Conservation (phyloP, 1,140 invertebrate species). For the Solenopsis fugax region DNA sequence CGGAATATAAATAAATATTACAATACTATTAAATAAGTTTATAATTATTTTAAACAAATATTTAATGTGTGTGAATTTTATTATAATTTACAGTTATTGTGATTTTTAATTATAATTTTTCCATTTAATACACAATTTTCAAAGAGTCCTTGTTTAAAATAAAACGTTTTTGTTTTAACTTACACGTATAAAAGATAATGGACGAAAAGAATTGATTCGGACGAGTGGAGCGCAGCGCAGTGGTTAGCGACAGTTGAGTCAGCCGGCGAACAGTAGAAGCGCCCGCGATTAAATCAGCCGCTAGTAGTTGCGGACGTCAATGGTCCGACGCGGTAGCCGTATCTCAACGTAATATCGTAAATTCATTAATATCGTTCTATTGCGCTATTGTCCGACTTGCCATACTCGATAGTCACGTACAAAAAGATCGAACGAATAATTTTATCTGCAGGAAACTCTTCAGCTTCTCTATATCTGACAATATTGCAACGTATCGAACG, state of each 20-base stretch:
- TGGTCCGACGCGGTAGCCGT: not conserved
- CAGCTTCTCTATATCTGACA: not conserved
- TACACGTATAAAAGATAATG: not conserved
- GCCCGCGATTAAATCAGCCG: conserved; percentile 32
- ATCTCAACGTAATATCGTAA: conserved; percentile 29
- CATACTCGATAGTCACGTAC: not conserved
- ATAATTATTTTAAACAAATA: not conserved
- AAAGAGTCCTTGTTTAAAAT: not conserved
- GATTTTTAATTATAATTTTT: not conserved
- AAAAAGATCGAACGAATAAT: not conserved
- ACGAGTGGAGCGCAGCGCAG: too few species aligned
- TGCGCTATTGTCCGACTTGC: not conserved
- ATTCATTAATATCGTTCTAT: conserved; percentile 26
- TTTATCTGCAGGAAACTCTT: not conserved
- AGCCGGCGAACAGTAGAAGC: conserved; percentile 2
- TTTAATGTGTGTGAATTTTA: not conserved
- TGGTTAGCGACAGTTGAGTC: not conserved
- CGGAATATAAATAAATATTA: not conserved
- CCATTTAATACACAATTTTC: not conserved
- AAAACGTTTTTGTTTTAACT: not conserved
- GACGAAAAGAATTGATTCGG: not conserved
- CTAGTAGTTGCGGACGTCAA: conserved; percentile 18
- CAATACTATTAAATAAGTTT: not conserved
- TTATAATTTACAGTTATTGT: not conserved
- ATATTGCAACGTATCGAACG: not conserved